Conservation (phyloP, 2,797 vertebrate genomes). For the Pipistrellus kuhlii region DNA sequence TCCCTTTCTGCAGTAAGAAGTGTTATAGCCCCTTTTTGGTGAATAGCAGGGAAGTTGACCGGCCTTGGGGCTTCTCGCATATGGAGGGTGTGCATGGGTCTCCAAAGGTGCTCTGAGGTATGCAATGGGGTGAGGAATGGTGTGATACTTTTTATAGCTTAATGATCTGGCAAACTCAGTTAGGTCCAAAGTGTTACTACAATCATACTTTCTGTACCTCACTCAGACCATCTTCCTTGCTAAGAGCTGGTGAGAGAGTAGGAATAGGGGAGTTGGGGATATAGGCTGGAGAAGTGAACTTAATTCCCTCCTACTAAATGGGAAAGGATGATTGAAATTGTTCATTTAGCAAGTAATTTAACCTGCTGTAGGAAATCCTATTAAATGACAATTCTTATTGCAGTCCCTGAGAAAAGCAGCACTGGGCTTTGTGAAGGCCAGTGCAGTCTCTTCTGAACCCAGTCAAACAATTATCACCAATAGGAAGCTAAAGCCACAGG, state of each 20-base stretch:
- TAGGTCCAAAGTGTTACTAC: conserved; percentile 21
- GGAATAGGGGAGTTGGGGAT: not conserved
- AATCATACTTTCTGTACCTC: conserved; percentile 46
- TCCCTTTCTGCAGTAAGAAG: not conserved
- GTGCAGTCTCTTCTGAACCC: not conserved
- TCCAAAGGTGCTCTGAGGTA: not conserved
- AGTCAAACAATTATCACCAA: conserved; percentile 55
- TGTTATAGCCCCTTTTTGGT: not conserved
- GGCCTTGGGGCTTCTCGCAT: not conserved
- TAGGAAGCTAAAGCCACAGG: conserved; percentile 67
- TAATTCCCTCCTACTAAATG: conserved; percentile 67
- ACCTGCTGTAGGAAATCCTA: conserved; percentile 68
- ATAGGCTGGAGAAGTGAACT: conserved; percentile 58
- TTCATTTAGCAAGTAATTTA: conserved; percentile 77
- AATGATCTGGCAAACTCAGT: not conserved
- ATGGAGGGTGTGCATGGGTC: not conserved
- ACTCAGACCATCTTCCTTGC: conserved; percentile 30
- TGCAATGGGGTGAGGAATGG: not conserved
- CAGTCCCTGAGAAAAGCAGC: conserved; percentile 50
- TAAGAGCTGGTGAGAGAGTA: conserved; percentile 62
- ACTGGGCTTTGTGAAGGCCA: conserved; percentile 70
- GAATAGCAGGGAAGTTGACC: not conserved
- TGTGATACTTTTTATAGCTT: not conserved
- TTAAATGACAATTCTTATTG: conserved; percentile 67
- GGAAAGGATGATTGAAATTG: conserved; percentile 76